Base-by-base conservation (phyloP, 1,140 invertebrate species). In the Trachymyrmex cornetzi region DNA sequence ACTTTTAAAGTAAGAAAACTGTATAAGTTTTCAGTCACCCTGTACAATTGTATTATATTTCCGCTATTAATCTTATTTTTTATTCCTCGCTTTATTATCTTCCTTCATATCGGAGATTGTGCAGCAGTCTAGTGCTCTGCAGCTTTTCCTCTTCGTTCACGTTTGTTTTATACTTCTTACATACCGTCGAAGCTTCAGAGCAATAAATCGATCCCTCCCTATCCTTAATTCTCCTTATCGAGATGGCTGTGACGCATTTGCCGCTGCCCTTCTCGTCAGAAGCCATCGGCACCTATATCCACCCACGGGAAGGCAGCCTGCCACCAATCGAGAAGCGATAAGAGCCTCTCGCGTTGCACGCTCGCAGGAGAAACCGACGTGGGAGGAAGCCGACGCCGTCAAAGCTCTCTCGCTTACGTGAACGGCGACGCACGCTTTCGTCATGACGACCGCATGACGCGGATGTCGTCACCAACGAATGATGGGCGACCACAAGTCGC, bases 401-500 rank as follows among this genome's bases (percentile, higher is more conserved):
- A 22, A 22, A 27, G 66, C 66, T 69, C 24, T 24, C 38, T 75
- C 27, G 77, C 82, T 86, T 75, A 63, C 79, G 44, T 38, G 44
- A 61, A 55, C 30, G 44, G 19, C 77, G 50, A 87, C 50, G 66
- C 30, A 34, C 12, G 55, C 61, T 74, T 89, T 88, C 86, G 88
- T 85, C 77, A 87, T 74, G 72, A 71, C 72, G 63, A 3, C 59
- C 57, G 61, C 22, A 57, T 89, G 86, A 87, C 86, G 88, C 74
- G 66, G 24, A 87, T 89, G 27, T 87, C 79, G 88, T 87, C 82
- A 74, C 1, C 34, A 16, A 82, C 57, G 48, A n/a, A 11, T 19
- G 48, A 71, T 22, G 27, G 50, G 38, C 74, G 44, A 14, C 67
- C 24, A 61, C 44, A 19, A 80, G 61, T 67, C 44, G 14, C 61